phyloP scores from a whole-genome alignment of 2,797 vertebrate species.

The Tenualosa ilisha region DNA sequence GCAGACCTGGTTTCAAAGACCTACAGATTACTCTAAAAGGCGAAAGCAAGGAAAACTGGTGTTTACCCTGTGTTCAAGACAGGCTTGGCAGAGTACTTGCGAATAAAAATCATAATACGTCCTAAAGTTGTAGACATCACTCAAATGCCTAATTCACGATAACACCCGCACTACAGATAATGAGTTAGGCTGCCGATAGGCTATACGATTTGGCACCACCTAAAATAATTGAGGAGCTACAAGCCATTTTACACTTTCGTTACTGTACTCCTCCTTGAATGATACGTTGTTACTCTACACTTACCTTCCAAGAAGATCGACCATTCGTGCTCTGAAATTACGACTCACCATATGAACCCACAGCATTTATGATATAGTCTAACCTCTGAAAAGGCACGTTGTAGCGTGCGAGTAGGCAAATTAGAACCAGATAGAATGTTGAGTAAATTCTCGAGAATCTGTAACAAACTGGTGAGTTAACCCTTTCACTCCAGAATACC shows the following conservation, averaged over 20 bases:
- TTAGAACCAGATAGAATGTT: slow-evolving; percentile 54
- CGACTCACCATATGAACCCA: slow-evolving; percentile 42
- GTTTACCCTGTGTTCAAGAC: not conserved
- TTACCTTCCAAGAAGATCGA: slow-evolving; percentile 19
- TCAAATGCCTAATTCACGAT: not conserved
- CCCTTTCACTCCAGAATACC: slow-evolving; percentile 67
- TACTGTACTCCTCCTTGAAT: slow-evolving; percentile 23
- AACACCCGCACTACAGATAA: slow-evolving; percentile 7
- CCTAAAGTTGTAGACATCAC: slow-evolving; percentile 5
- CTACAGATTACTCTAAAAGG: slow-evolving; percentile 22
- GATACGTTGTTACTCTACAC: slow-evolving; percentile 23
- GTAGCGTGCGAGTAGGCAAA: slow-evolving; percentile 65
- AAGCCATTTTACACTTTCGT: slow-evolving; percentile 23
- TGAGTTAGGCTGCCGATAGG: slow-evolving; percentile 3
- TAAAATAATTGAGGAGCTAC: slow-evolving; percentile 22
- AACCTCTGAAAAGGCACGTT: slow-evolving; percentile 73
- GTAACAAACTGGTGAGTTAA: slow-evolving; percentile 76
- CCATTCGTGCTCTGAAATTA: slow-evolving; percentile 53
- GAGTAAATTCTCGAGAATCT: slow-evolving; percentile 63
- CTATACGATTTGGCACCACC: slow-evolving; percentile 20
- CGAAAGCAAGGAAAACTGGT: not conserved
- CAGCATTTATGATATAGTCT: slow-evolving; percentile 9
- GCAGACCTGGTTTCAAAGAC: slow-evolving; percentile 22
- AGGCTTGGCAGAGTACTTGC: slow-evolving; percentile 12
- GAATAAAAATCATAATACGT: slow-evolving; percentile 6